Percentiles rank a stretch among this genome's conserved stretches.
Evolutionary conservation across 2,113 vertebrate species (phyloP).

Genomic region (Pipa parva): DNA sequence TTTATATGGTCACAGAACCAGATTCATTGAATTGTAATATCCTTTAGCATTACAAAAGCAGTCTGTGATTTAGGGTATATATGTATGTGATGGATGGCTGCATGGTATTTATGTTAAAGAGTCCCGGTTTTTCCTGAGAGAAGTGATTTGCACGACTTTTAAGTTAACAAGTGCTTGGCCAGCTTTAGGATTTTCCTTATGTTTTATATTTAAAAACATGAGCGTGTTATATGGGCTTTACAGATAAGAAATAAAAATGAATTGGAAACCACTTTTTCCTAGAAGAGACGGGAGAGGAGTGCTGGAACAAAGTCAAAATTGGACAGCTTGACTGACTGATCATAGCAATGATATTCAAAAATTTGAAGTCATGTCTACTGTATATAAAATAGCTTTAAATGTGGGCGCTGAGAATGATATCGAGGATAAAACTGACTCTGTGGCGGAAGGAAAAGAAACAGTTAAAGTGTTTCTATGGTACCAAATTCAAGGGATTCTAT

Average conservation of each 20-base stretch:
- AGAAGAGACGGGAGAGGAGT: slow-evolving; percentile 56
- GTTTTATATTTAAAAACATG: slow-evolving; percentile 56
- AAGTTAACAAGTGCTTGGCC: slow-evolving; percentile 48
- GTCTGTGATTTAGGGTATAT: too few relatives aligned
- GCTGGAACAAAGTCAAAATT: slow-evolving; percentile 57
- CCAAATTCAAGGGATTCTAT: too few relatives aligned
- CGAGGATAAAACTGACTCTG: slow-evolving; percentile 40
- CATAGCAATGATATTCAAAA: slow-evolving; percentile 53
- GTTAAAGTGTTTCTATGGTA: neutral
- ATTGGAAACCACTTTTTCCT: slow-evolving; percentile 55
- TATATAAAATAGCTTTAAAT: slow-evolving; percentile 50
- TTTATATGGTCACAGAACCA: too few relatives aligned
- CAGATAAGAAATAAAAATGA: slow-evolving; percentile 65
- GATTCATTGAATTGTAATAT: too few relatives aligned
- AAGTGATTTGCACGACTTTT: slow-evolving; percentile 44
- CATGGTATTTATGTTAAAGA: too few relatives aligned
- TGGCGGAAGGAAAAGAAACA: neutral
- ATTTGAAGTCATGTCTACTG: slow-evolving; percentile 40
- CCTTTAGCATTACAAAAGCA: too few relatives aligned
- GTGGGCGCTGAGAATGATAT: slow-evolving; percentile 46
- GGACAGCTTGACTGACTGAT: slow-evolving; percentile 53
- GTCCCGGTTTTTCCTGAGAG: slow-evolving; percentile 34
- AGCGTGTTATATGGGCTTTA: slow-evolving; percentile 51
- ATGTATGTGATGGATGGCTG: too few relatives aligned
- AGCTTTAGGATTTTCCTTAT: slow-evolving; percentile 52